Base-by-base conservation (phyloP, 1,140 invertebrate genomes). In the Drosophila repletoides region DNA sequence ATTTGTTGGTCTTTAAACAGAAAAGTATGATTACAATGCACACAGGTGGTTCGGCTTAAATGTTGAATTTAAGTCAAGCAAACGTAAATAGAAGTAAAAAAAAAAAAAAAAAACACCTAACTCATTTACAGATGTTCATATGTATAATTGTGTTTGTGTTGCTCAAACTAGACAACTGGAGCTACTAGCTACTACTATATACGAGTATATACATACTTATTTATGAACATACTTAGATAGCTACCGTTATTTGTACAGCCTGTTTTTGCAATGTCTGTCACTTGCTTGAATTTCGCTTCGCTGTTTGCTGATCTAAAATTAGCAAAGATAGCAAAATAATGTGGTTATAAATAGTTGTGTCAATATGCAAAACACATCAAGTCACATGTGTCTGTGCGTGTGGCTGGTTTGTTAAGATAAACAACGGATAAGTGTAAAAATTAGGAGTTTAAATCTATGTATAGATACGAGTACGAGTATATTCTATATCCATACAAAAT, bases 261-360 rank as follows among this genome's bases (percentile, higher is more conserved):
- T 86, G 71, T 76, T 86, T 75, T 68, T 68, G 80, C 63, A 79
- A 74, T 77, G 76, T 69, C 59, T 77, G 70, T 71, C 60, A 75
- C 46, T 79, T 56, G 60, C 48, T 67, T 58, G 33, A 67, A 60
- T 61, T 84, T 77, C 43, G 28, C 43, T 61, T 40, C 40, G 38
- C 61, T 63, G 51, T 74, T 84, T 86, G 69, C 53, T 56, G 59
- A 38, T 63, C 80, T 87, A 86, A 80, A 86, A 65, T 87, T 86
- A 86, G 80, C 70, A 52, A 61, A 87, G 81, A 86, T 87, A 86
- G 72, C 56, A 58, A 56, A 68, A 60, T 64, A 83, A 49, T 61
- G 33, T 53, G 66, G 70, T 73, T 86, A 80, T 86, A 76, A 86
- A 87, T 86, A 86, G 80, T 87, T 87, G 38, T 48, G 60, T 76